Evolutionary conservation across 92 coral and sea anemone genomes (phyloP).

Genomic region (Palythoa grandis): DNA sequence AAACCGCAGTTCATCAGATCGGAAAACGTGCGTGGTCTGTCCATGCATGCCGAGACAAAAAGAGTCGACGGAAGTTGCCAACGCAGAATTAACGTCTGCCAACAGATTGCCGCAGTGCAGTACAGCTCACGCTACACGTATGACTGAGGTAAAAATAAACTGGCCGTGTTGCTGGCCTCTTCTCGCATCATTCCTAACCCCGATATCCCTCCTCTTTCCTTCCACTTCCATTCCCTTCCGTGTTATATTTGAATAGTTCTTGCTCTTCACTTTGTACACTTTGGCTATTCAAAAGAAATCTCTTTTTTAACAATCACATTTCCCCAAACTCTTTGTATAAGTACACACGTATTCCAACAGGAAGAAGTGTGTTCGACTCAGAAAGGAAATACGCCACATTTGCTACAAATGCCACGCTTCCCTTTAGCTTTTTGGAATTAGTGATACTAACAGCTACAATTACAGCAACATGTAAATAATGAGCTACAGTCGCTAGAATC

Average conservation of each 20-base stretch:
- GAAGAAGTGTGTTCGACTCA: conserved; percentile 13
- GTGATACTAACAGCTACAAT: too few relatives aligned
- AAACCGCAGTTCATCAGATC: background rate
- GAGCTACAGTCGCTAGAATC: too few relatives aligned
- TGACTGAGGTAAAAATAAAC: background rate
- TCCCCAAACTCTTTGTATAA: background rate
- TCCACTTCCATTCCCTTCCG: background rate
- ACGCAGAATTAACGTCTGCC: background rate
- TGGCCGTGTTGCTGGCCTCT: background rate
- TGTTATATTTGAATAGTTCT: background rate
- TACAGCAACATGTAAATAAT: too few relatives aligned
- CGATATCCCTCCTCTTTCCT: background rate
- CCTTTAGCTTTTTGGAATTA: conserved; percentile 11
- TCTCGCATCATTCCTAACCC: background rate
- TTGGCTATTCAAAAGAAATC: background rate
- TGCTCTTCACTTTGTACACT: background rate
- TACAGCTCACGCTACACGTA: background rate
- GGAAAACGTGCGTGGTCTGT: background rate
- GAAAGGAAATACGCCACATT: background rate
- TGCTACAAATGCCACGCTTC: conserved; percentile 1
- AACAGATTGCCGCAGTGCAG: background rate
- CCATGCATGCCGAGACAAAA: background rate
- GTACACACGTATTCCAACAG: background rate
- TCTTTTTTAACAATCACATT: background rate
- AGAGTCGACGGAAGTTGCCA: background rate